Conservation (phyloP, 2,797 vertebrate genomes). For the Hydrophis major region DNA sequence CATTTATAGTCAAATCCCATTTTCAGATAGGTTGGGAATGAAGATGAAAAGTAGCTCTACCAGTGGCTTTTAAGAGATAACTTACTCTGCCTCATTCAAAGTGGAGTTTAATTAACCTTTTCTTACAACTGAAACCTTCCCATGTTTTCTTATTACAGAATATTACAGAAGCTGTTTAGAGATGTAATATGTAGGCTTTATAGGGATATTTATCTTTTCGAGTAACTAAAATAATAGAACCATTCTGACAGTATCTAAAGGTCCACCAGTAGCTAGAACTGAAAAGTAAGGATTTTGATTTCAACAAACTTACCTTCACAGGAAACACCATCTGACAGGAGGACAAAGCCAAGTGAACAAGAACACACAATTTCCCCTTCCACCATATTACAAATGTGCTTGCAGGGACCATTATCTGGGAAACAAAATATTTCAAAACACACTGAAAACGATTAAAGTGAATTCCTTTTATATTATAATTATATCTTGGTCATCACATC, state of each 20-base stretch:
- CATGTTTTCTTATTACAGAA: not conserved
- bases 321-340: conserved; percentile 77
- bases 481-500: not conserved
- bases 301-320: conserved; percentile 80
- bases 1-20: not conserved
- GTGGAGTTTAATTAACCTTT: not conserved
- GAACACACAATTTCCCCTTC: conserved; percentile 75
- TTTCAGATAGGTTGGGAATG: not conserved
- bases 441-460: not conserved
- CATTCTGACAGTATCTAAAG: not conserved
- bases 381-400: conserved; percentile 75
- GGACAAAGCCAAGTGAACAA: conserved; percentile 82
- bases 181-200: not conserved
- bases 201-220: not conserved
- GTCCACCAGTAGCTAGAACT: not conserved
- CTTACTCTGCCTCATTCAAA: not conserved
- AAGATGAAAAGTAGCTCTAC: not conserved
- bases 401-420: conserved; percentile 80
- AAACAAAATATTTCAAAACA: conserved; percentile 10
- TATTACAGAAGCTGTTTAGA: not conserved
- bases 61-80: not conserved
- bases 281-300: not conserved
- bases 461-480: not conserved
- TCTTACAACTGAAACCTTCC: not conserved
- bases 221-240: not conserved